phyloP scores from a whole-genome alignment of 2,113 vertebrate genomes.

The Calidris pygmaea region DNA sequence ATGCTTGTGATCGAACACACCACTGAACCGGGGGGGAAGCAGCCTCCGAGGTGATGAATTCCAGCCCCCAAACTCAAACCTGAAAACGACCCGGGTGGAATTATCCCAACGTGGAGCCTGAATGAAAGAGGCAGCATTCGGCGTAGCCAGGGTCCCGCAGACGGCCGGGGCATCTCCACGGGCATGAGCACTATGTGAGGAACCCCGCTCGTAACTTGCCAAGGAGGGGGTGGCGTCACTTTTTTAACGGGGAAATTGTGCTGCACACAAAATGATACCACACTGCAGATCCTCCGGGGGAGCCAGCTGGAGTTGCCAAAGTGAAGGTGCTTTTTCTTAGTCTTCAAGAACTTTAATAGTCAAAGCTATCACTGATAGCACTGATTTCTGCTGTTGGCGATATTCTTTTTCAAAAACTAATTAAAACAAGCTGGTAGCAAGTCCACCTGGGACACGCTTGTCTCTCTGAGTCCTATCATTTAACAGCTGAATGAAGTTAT shows the following conservation, averaged over 20 bases:
- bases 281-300: not conserved
- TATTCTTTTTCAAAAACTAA: not conserved
- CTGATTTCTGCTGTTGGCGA: not conserved
- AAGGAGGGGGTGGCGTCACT: fast-evolving
- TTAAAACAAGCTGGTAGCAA: not conserved
- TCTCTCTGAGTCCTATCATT: not conserved
- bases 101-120: not conserved
- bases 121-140: not conserved
- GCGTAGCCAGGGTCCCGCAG: not conserved
- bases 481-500: not conserved
- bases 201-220: not conserved
- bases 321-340: not conserved
- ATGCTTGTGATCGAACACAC: not conserved
- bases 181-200: not conserved
- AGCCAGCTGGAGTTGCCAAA: not conserved
- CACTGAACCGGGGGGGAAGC: not conserved
- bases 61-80: conserved; percentile 2
- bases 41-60: conserved; percentile 17
- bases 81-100: not conserved
- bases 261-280: not conserved
- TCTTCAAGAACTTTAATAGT: not conserved
- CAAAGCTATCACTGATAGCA: not conserved
- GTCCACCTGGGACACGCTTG: not conserved
- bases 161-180: fast-evolving
- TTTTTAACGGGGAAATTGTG: not conserved